Evolutionary conservation across 2,797 vertebrate genomes (phyloP).

Genomic region (Gymnothorax javanicus): DNA sequence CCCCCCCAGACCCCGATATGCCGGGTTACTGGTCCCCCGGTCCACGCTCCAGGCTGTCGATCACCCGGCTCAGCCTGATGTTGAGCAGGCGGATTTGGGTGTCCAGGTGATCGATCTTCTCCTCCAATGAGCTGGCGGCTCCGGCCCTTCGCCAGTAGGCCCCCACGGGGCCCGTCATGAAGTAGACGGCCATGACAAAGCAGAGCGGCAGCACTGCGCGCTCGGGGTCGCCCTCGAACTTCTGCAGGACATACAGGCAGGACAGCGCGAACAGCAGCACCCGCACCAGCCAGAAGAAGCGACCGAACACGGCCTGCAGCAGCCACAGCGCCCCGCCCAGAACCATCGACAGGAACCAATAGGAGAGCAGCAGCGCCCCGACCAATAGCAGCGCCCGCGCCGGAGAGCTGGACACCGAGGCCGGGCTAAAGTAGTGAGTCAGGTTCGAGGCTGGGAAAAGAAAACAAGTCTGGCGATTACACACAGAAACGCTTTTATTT

Average conservation of each 20-base stretch:
- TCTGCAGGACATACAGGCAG: slow-evolving; percentile 96
- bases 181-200: slow-evolving; percentile 91
- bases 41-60: slow-evolving; percentile 83
- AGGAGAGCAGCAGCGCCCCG: slow-evolving; percentile 83
- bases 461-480: not conserved
- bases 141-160: slow-evolving; percentile 84
- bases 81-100: slow-evolving; percentile 93
- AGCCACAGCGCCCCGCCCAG: slow-evolving; percentile 89
- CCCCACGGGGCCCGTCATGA: slow-evolving; percentile 93
- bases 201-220: slow-evolving; percentile 87
- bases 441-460: slow-evolving; percentile 74
- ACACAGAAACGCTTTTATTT: no score
- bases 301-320: slow-evolving; percentile 86
- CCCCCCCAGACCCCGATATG: not conserved
- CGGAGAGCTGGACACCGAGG: slow-evolving; percentile 84
- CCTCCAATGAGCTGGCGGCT: slow-evolving; percentile 81
- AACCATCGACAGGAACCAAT: slow-evolving; percentile 91
- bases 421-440: slow-evolving; percentile 89
- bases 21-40: slow-evolving; percentile 75
- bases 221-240: slow-evolving; percentile 92
- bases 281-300: slow-evolving; percentile 90
- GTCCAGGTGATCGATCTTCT: slow-evolving; percentile 95
- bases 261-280: slow-evolving; percentile 88
- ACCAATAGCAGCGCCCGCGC: slow-evolving; percentile 85
- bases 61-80: slow-evolving; percentile 90